phyloP scores from a whole-genome alignment of 2,797 vertebrate genomes.

The Tapera naevia region DNA sequence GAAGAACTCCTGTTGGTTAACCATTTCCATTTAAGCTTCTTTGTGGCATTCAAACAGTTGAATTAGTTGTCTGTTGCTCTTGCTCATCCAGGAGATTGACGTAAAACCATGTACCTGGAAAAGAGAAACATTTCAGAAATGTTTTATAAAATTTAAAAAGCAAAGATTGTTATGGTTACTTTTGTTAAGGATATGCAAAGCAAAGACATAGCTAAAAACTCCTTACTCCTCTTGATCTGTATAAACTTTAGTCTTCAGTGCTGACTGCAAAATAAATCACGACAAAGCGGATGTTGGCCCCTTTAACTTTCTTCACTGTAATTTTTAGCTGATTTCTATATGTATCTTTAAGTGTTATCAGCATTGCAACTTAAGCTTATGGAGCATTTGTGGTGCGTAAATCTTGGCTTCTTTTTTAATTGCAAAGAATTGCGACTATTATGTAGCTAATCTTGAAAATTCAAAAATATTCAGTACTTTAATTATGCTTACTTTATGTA shows the following conservation, averaged over 20 bases:
- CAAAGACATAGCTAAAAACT: background rate
- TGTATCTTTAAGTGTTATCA: background rate
- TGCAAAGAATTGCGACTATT: conserved; percentile 56
- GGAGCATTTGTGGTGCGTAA: conserved; percentile 6
- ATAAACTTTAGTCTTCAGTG: background rate
- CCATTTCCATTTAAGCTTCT: background rate
- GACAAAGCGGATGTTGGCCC: fast-evolving
- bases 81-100: background rate
- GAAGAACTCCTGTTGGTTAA: background rate
- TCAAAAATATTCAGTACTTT: conserved; percentile 69
- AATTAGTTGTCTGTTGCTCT: background rate
- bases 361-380: background rate
- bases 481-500: conserved; percentile 76
- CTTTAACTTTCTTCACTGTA: background rate
- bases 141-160: background rate
- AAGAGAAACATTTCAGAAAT: background rate
- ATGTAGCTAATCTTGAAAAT: conserved; percentile 49
- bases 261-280: background rate
- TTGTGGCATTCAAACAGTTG: background rate
- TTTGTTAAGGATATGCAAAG: background rate
- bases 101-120: background rate
- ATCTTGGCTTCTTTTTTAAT: conserved; percentile 55
- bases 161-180: background rate
- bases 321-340: background rate
- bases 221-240: background rate